Evolutionary conservation across 2,888 invertebrate genomes (phyloP).

Genomic region (Bibio marci): DNA sequence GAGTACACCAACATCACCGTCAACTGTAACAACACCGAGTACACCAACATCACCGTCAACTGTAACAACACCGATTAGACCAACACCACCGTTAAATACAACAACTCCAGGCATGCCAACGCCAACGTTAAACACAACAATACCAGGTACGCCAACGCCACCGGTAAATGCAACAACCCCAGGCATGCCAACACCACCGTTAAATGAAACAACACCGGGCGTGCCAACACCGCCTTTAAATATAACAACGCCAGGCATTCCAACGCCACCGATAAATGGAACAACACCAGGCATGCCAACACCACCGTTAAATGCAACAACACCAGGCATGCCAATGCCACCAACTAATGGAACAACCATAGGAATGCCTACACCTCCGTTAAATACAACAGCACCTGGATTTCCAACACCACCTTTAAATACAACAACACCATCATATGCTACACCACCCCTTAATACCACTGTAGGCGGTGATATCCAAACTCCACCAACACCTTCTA

Average conservation of each 20-base stretch:
- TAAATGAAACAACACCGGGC: conserved; percentile 2
- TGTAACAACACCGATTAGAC: neutral
- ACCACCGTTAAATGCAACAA: neutral
- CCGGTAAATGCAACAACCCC: neutral
- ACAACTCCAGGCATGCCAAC: neutral
- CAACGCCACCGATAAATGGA: neutral
- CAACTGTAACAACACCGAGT: neutral
- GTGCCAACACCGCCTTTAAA: conserved; percentile 4
- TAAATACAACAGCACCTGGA: neutral
- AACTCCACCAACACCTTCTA: neutral
- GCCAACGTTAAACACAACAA: neutral
- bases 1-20: neutral
- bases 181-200: neutral
- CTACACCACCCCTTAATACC: conserved; percentile 2
- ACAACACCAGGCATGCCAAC: neutral
- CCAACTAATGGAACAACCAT: neutral
- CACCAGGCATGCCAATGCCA: neutral
- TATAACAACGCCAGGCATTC: neutral
- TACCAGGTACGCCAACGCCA: neutral
- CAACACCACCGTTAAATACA: neutral
- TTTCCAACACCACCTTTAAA: neutral
- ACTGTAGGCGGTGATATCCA: neutral
- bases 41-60: neutral
- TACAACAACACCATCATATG: neutral
- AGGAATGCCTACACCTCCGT: neutral